A percentile compares a stretch with the other conserved stretches of the same genome.
Conservation (phyloP, 2,888 invertebrate genomes). For the Ferrisia virgata region DNA sequence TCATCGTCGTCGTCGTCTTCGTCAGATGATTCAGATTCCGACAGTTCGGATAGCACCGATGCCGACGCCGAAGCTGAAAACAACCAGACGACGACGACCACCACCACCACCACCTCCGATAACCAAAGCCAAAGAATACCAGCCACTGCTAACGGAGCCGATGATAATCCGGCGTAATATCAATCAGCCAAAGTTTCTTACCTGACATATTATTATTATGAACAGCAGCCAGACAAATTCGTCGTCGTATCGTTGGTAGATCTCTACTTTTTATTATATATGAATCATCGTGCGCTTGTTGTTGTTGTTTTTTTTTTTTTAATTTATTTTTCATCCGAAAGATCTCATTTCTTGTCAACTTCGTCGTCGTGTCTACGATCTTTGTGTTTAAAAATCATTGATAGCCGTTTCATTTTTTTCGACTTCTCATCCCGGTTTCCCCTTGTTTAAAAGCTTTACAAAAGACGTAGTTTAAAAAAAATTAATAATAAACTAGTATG, state of each 20-base stretch:
- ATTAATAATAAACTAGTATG: too few species aligned
- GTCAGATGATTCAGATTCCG: neutral
- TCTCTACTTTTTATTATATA: neutral
- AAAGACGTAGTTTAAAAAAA: neutral
- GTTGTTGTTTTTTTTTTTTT: too few species aligned
- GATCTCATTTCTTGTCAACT: too few species aligned
- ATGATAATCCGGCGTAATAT: neutral
- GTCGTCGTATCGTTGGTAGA: neutral
- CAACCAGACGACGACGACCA: too few species aligned
- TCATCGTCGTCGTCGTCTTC: constrained; percentile 36
- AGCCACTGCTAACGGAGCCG: neutral
- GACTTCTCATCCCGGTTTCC: neutral
- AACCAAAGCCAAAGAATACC: constrained; percentile 42
- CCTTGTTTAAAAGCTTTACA: neutral
- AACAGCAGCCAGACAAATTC: neutral
- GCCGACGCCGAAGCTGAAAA: neutral
- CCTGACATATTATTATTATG: too few species aligned
- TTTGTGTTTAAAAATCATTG: too few species aligned
- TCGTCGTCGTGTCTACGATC: too few species aligned
- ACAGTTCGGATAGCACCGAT: neutral
- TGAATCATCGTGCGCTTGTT: too few species aligned
- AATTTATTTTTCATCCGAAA: too few species aligned
- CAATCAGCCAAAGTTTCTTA: neutral
- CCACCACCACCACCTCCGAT: neutral
- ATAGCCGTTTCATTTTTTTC: neutral